phyloP scores from a whole-genome alignment of 2,888 invertebrate species.

The Actias luna region DNA sequence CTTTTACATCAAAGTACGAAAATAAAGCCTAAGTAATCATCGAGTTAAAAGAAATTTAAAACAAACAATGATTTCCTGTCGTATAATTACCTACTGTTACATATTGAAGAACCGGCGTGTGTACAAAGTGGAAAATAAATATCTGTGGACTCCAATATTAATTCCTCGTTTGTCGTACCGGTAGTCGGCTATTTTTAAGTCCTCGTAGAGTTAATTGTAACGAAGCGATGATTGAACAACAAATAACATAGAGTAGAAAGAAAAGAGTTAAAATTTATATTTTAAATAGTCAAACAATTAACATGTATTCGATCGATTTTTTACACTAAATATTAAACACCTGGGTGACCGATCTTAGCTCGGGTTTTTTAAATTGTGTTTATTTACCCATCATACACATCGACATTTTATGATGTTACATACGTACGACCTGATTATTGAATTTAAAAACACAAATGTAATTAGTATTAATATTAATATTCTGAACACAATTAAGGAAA shows the following conservation, averaged over 20 bases:
- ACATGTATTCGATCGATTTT: neutral
- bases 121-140: constrained; percentile 70
- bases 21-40: constrained; percentile 43
- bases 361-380: too few relatives aligned
- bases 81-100: constrained; percentile 64
- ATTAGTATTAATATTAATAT: too few relatives aligned
- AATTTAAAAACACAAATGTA: too few relatives aligned
- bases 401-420: too few relatives aligned
- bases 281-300: neutral
- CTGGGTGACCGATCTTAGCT: too few relatives aligned
- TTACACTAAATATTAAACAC: too few relatives aligned
- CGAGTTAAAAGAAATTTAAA: constrained; percentile 49
- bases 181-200: constrained; percentile 56
- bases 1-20: neutral
- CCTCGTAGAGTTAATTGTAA: constrained; percentile 66
- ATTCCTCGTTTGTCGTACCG: constrained; percentile 70
- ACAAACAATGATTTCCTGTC: constrained; percentile 66
- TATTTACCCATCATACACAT: too few relatives aligned
- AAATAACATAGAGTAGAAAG: constrained; percentile 37
- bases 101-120: constrained; percentile 54
- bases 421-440: too few relatives aligned
- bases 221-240: constrained; percentile 46
- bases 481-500: too few relatives aligned
- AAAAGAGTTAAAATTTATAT: constrained; percentile 6
- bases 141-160: constrained; percentile 63